Base-by-base conservation (phyloP, 2,888 invertebrate genomes). In the Eupithecia pulchellata region DNA sequence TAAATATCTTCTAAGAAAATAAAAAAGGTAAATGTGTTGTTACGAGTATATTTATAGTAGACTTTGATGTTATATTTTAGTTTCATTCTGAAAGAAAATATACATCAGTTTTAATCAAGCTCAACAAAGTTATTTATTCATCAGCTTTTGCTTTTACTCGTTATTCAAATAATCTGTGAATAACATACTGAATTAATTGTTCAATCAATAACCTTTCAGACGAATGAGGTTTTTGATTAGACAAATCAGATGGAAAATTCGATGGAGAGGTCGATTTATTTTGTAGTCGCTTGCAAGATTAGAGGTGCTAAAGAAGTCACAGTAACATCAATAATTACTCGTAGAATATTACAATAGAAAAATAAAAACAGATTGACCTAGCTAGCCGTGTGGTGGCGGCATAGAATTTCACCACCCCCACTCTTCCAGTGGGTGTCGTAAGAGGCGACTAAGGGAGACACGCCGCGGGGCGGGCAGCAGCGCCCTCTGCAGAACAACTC, bases 101-200 rank as follows among this genome's bases (percentile, higher is more conserved):
- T 17, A 9, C 29, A 58, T 3, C 29, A 9, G n/a, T 58, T 58
- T 58, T 30, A 32, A 58, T 58, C 30, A 29, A 58, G 30, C n/a
- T n/a, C 3, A 58, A 39, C 6, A 39, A 39, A 39, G n/a, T n/a
- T 39, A 42, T 42, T 42, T 42, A 42, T 42, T n/a, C 8, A 42
- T 13, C 36, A n/a, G 39, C 39, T 39, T n/a, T n/a, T 5, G n/a
- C 39, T n/a, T 52, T 52, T 8, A 20, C 9, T 52, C 30, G 17
- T 55, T 47, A 47, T 29, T 27, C 17, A 5, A 58, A n/a, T 2
- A 29, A 17, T 30, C 8, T 58, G 11, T 58, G n/a, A 58, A 58
- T 29, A 58, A n/a, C 58, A 30, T 30, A n/a, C 29, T 58, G 58
- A 58, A 58, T 58, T 29, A 58, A 58, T 58, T 30, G 58, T 30